Conservation (phyloP, 2,113 vertebrate genomes). For the Hypocryptadius cinnamomeus region DNA sequence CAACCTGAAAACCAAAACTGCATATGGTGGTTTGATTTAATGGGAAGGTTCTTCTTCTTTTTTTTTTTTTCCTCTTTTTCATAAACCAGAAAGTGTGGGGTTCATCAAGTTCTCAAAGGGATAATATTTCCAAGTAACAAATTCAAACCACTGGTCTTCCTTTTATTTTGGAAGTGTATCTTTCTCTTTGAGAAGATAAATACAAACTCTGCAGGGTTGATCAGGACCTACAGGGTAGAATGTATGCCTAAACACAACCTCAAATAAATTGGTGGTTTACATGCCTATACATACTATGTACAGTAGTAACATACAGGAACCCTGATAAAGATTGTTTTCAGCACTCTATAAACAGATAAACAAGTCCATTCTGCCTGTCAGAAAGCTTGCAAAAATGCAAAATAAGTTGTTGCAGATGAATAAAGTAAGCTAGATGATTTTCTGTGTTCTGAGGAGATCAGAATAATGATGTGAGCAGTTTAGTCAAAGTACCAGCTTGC, state of each 20-base stretch:
- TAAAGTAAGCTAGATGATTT: not conserved
- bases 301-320: not conserved
- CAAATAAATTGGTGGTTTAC: not conserved
- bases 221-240: not conserved
- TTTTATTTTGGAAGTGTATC: not conserved
- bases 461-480: not conserved
- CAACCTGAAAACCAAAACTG: not conserved
- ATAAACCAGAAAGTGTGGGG: not conserved
- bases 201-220: not conserved
- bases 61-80: not conserved
- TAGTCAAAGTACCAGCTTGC: not conserved
- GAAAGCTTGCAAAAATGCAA: not conserved
- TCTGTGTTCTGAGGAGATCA: not conserved
- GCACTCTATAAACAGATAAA: not conserved
- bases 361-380: not conserved
- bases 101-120: not conserved
- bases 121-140: not conserved
- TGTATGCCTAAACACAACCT: not conserved
- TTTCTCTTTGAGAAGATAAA: not conserved
- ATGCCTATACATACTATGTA: not conserved
- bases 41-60: not conserved
- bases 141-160: not conserved
- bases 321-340: not conserved
- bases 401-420: not conserved
- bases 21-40: not conserved